Evolutionary conservation across 2,888 invertebrate genomes (phyloP).

Genomic region (Axea sp.): DNA sequence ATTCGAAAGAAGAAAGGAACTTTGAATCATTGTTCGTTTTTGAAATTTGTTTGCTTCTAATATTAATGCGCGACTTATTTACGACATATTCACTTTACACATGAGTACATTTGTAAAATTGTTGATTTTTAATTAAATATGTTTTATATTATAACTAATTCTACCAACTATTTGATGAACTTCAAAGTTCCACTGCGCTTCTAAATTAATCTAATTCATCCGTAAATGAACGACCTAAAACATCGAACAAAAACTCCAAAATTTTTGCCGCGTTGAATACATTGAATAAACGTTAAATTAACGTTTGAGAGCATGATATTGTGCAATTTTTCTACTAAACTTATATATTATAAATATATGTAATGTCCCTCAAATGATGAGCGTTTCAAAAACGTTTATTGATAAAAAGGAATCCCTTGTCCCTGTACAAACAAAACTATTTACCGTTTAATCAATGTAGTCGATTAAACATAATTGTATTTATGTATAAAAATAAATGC

Average conservation of each 20-base stretch:
- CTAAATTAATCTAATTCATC: too few relatives aligned
- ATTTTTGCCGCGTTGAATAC: constrained; percentile 22
- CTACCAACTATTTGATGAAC: too few relatives aligned
- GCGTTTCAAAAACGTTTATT: constrained; percentile 25
- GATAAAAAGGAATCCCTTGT: constrained; percentile 17
- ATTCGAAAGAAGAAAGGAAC: constrained; percentile 1
- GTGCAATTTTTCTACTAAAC: constrained; percentile 54
- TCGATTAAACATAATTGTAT: too few relatives aligned
- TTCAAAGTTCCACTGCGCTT: too few relatives aligned
- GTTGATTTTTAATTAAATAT: too few relatives aligned
- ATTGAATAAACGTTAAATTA: constrained; percentile 40
- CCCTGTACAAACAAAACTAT: constrained; percentile 34
- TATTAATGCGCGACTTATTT: too few relatives aligned
- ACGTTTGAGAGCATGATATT: constrained; percentile 46
- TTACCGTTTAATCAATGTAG: constrained; percentile 38
- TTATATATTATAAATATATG: constrained; percentile 25
- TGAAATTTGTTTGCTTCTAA: too few relatives aligned
- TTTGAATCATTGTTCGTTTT: neutral
- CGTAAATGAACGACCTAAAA: constrained; percentile 15
- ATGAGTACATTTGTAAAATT: too few relatives aligned
- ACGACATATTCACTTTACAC: too few relatives aligned
- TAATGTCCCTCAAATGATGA: neutral
- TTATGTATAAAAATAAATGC: too few relatives aligned
- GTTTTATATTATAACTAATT: too few relatives aligned
- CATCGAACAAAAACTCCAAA: constrained; percentile 30